phyloP scores from a whole-genome alignment of 1,140 invertebrate genomes.

The Diorhabda sublineata region DNA sequence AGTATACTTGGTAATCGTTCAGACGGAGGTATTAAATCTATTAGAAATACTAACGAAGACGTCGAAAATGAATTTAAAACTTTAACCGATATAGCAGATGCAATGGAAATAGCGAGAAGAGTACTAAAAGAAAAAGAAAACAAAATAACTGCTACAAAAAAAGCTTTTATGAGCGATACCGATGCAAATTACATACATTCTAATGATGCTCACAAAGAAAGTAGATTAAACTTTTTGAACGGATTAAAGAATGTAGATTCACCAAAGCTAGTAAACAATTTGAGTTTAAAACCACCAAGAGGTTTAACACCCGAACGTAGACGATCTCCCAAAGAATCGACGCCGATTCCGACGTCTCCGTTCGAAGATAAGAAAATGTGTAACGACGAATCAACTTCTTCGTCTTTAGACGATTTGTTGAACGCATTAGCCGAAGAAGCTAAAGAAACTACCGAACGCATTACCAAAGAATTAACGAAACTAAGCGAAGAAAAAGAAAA shows the following conservation, averaged over 20 bases:
- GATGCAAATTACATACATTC: constrained; percentile 22
- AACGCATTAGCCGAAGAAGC: constrained; percentile 43
- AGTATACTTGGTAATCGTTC: constrained; percentile 62
- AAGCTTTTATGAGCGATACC: constrained; percentile 43
- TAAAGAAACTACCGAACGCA: constrained; percentile 52
- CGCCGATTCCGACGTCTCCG: constrained; percentile 33
- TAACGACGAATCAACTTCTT: constrained; percentile 25
- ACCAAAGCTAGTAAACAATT: constrained; percentile 8
- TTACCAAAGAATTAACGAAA: constrained; percentile 52
- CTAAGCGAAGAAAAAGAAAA: constrained; percentile 43
- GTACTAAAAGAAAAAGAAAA: constrained; percentile 43
- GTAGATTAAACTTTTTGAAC: constrained; percentile 37
- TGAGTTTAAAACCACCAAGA: constrained; percentile 31
- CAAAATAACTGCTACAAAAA: constrained; percentile 38
- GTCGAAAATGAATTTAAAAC: constrained; percentile 36
- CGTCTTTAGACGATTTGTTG: constrained; percentile 41
- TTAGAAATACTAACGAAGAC: constrained; percentile 47
- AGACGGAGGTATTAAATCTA: constrained; percentile 55
- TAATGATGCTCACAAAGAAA: constrained; percentile 25
- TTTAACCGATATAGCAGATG: constrained; percentile 44
- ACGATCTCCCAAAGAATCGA: constrained; percentile 35
- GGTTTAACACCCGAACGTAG: constrained; percentile 33
- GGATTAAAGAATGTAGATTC: constrained; percentile 28
- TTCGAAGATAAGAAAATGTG: constrained; percentile 24
- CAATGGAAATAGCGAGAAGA: constrained; percentile 44